phyloP scores from a whole-genome alignment of 2,113 vertebrate species.

The Penelope pileata region DNA sequence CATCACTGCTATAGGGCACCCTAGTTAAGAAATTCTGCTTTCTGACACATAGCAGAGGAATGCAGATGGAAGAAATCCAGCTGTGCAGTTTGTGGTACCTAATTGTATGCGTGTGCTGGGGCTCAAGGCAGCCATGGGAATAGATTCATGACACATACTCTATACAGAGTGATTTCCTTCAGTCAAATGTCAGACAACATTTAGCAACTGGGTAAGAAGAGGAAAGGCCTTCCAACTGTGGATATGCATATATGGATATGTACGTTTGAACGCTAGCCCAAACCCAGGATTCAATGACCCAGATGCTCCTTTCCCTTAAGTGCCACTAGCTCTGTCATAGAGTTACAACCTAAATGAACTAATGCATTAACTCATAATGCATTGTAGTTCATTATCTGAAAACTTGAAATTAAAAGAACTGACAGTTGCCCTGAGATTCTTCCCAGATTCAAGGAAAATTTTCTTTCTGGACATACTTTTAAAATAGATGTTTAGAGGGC shows the following conservation, averaged over 20 bases:
- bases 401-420: not conserved
- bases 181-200: not conserved
- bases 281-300: not conserved
- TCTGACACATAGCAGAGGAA: not conserved
- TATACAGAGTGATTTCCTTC: not conserved
- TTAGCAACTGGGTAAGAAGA: too few species aligned
- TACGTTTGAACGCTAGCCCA: not conserved
- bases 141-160: not conserved
- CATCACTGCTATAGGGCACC: not conserved
- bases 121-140: not conserved
- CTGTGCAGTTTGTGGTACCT: not conserved
- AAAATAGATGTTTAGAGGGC: not conserved
- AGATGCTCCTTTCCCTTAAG: not conserved
- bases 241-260: not conserved
- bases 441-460: not conserved
- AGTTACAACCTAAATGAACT: not conserved
- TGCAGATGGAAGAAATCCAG: not conserved
- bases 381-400: not conserved
- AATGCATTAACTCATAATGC: not conserved
- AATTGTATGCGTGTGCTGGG: fast-evolving
- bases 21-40: not conserved
- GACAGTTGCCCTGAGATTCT: not conserved
- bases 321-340: not conserved
- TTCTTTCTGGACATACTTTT: not conserved
- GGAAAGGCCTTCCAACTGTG: not conserved